These are phyloP conservation scores for Oxygymnocypris stewartii DNA, from an alignment of 2,113 vertebrate genomes.

Conservation along the genomic window DNA sequence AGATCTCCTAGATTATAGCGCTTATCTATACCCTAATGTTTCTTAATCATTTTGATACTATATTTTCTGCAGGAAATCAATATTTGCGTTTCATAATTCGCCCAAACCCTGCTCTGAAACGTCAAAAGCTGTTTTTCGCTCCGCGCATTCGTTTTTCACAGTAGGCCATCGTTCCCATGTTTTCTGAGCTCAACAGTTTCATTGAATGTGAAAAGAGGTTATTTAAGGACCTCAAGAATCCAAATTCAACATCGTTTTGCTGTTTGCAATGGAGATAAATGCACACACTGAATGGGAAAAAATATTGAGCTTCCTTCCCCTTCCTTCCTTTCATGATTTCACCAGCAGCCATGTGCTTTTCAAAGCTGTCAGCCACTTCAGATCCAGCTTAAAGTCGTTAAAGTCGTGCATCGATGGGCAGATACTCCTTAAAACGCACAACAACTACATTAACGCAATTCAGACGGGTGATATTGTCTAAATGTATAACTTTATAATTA, in stretches of 20 bases:
- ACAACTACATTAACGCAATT: background rate
- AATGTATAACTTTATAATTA: background rate
- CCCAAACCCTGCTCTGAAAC: background rate
- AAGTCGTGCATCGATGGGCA: background rate
- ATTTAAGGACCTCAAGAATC: constrained; percentile 19
- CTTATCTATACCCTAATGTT: background rate
- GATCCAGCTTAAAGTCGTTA: background rate
- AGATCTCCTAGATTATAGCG: background rate
- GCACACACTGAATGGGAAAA: constrained; percentile 1
- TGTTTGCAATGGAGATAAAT: constrained; percentile 10
- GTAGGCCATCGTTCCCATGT: background rate
- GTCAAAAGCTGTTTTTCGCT: background rate
- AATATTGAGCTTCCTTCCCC: constrained; percentile 15
- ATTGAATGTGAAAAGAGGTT: constrained; percentile 27
- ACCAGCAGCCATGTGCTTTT: background rate
- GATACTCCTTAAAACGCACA: background rate
- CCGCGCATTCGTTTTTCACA: background rate
- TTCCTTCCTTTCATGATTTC: background rate
- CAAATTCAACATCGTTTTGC: background rate
- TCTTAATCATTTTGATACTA: background rate
- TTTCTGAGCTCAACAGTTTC: background rate
- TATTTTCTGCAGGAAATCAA: constrained; percentile 7
- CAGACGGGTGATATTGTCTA: too few relatives aligned
- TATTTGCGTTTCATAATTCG: background rate
- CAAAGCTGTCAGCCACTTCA: constrained; percentile 1